Evolutionary conservation across 1,140 invertebrate genomes (phyloP).

Genomic region (Apis laboriosa): DNA sequence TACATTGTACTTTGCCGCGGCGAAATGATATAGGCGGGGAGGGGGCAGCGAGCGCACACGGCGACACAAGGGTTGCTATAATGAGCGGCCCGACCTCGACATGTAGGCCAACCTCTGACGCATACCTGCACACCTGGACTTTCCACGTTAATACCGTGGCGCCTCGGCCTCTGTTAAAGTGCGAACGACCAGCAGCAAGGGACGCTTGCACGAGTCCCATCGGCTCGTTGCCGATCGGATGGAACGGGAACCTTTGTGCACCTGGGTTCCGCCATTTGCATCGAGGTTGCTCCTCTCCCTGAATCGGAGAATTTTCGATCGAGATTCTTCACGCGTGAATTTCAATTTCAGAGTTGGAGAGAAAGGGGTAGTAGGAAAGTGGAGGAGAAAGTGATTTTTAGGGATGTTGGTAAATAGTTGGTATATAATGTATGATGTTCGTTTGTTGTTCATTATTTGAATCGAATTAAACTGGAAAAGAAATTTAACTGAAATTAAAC

Average conservation of each 20-base stretch:
- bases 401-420: no score
- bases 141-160: slow-evolving; percentile 19
- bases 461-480: no score
- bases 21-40: slow-evolving; percentile 65
- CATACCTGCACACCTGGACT: slow-evolving; percentile 60
- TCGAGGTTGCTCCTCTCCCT: no score
- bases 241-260: background rate
- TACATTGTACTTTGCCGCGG: slow-evolving; percentile 66
- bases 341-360: no score
- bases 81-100: slow-evolving; percentile 74
- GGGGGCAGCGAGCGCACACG: slow-evolving; percentile 29
- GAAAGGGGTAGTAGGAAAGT: no score
- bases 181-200: slow-evolving; percentile 50
- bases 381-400: no score
- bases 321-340: no score
- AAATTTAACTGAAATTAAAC: no score
- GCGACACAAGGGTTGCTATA: slow-evolving; percentile 72
- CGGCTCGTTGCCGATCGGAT: slow-evolving; percentile 8
- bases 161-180: slow-evolving; percentile 59
- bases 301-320: no score
- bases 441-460: no score
- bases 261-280: no score
- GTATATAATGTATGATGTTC: no score
- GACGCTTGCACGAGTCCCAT: background rate
- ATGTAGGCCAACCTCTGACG: slow-evolving; percentile 75